These are phyloP conservation scores for Salmo trutta DNA, from an alignment of 2,797 vertebrate genomes.

Conservation along the genomic window DNA sequence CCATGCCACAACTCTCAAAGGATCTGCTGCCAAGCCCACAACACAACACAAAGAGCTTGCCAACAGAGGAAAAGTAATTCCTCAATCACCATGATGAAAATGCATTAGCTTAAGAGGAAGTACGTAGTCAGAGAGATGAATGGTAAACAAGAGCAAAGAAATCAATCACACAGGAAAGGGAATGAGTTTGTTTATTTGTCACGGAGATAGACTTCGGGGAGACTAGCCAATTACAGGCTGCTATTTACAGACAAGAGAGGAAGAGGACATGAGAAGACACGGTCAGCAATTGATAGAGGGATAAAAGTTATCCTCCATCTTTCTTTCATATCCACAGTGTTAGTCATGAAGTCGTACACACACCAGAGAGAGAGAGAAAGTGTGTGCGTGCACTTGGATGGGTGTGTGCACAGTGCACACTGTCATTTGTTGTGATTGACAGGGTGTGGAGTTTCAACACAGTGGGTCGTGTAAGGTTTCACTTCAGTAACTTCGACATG, in stretches of 20 bases:
- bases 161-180: conserved; percentile 38
- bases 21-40: conserved; percentile 9
- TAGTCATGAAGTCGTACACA: not conserved
- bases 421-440: too few relatives aligned
- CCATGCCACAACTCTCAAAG: conserved; percentile 9
- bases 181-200: conserved; percentile 45
- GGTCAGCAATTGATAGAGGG: conserved; percentile 36
- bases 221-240: conserved; percentile 23
- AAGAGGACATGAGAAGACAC: conserved; percentile 1
- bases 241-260: conserved; percentile 16
- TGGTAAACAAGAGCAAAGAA: conserved; percentile 26
- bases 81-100: conserved; percentile 34
- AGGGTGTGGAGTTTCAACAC: not conserved
- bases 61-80: conserved; percentile 18
- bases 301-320: conserved; percentile 22
- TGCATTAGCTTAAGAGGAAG: conserved; percentile 29
- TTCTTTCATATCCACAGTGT: conserved; percentile 38
- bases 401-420: not conserved
- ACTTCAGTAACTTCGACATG: not conserved
- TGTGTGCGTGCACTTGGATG: not conserved
- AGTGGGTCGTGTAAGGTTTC: not conserved
- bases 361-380: not conserved
- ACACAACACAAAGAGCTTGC: conserved; percentile 14
- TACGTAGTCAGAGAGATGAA: conserved; percentile 27
- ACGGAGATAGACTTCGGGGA: conserved; percentile 11